Percentiles rank a stretch among this genome's conserved stretches.
These are phyloP conservation scores for Allophyes oxyacanthae DNA, from an alignment of 2,888 invertebrate genomes.

Conservation along the genomic window DNA sequence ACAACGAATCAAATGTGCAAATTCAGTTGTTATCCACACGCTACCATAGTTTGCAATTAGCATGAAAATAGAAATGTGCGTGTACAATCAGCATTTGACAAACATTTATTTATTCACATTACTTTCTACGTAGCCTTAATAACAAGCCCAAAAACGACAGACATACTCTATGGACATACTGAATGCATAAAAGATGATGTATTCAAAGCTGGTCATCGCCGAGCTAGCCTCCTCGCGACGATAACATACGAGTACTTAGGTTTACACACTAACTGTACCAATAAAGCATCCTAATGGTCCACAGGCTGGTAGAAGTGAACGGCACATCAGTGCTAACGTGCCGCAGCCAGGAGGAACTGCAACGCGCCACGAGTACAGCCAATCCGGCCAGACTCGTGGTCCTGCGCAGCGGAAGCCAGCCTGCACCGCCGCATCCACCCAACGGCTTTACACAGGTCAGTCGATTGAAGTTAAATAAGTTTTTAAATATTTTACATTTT, in stretches of 20 bases:
- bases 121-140: too few species aligned
- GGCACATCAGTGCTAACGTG: slow-evolving; percentile 92
- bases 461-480: background rate
- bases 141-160: too few species aligned
- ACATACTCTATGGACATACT: too few species aligned
- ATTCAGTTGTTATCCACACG: slow-evolving; percentile 33
- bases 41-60: slow-evolving; percentile 11
- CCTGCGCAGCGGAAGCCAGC: slow-evolving; percentile 70
- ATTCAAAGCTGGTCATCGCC: too few species aligned
- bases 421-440: slow-evolving; percentile 71
- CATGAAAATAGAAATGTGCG: slow-evolving; percentile 39
- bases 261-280: too few species aligned
- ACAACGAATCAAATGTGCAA: slow-evolving; percentile 30
- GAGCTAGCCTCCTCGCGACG: too few species aligned
- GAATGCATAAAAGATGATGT: too few species aligned
- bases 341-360: slow-evolving; percentile 92
- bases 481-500: too few species aligned
- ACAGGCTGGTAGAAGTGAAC: slow-evolving; percentile 94
- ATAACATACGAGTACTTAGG: too few species aligned
- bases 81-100: slow-evolving; percentile 8
- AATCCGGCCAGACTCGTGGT: slow-evolving; percentile 91
- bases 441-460: slow-evolving; percentile 76
- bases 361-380: slow-evolving; percentile 90
- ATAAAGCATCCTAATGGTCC: slow-evolving; percentile 12
- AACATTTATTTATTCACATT: too few species aligned